phyloP scores from a whole-genome alignment of 2,888 invertebrate genomes.

The Callimorpha dominula region DNA sequence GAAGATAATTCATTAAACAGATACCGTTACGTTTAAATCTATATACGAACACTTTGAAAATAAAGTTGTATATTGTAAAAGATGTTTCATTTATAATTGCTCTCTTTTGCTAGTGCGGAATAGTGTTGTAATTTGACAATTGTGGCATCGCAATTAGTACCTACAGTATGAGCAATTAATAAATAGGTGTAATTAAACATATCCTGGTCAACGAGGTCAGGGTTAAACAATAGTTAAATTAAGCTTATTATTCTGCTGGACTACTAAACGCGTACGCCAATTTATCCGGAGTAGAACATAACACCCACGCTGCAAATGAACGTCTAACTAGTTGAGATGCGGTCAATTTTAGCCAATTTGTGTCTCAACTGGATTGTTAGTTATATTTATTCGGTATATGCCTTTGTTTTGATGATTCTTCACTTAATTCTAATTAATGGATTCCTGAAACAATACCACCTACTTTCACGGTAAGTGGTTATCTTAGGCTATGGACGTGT shows the following conservation, averaged over 20 bases:
- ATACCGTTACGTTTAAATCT: too few relatives aligned
- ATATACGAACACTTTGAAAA: background rate
- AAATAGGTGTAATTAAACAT: conserved; percentile 46
- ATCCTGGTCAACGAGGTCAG: conserved; percentile 48
- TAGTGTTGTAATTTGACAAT: conserved; percentile 40
- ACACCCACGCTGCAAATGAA: conserved; percentile 47
- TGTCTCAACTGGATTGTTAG: conserved; percentile 11
- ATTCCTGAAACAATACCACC: background rate
- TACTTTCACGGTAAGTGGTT: too few relatives aligned
- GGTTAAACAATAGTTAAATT: conserved; percentile 63
- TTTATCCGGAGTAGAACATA: conserved; percentile 50
- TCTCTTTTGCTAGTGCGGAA: conserved; percentile 23
- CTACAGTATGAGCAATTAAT: conserved; percentile 17
- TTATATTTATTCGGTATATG: conserved; percentile 8
- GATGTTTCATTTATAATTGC: conserved; percentile 16
- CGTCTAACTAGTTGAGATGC: conserved; percentile 32
- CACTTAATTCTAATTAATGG: background rate
- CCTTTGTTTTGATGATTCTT: background rate
- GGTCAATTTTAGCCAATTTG: conserved; percentile 41
- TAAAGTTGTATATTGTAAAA: background rate
- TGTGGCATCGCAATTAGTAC: conserved; percentile 40
- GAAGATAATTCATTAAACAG: background rate
- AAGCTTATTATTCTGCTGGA: conserved; percentile 65
- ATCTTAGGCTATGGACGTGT: too few relatives aligned
- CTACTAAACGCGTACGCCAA: conserved; percentile 59